Evolutionary conservation across 2,113 vertebrate species (phyloP), one percentile per base, ranked within the genome.

Genomic region (Nanger granti): DNA sequence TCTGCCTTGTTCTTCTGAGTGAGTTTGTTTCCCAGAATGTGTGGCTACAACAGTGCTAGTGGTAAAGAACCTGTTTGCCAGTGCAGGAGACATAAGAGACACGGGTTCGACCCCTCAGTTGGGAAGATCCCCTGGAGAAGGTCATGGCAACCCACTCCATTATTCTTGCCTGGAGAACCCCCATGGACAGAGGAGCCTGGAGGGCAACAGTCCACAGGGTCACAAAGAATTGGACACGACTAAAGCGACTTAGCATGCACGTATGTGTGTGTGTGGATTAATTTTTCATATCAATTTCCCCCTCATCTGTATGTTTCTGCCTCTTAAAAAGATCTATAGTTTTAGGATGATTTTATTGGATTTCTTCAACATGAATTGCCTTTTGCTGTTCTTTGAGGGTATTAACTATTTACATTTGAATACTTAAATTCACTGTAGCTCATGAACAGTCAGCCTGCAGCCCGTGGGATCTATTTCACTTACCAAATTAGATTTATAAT

Each of bases 401-500:
- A 37, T 59, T 95, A 80, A 73, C 92, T 55, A 80, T 54, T 49
- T 79, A 87, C 64, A 66, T 91, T 94, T 95, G 90, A 87, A 55
- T 84, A 62, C 44, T 89, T 91, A 87, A 91, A 41, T 95, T 96
- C n/a, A 1, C 37, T 20, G 5, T 2, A n/a, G 54, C 87, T 95
- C 47, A 4, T 1, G 15, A 84, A 28, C 44, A 60, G 57, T 41
- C 90, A 94, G 95, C 55, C 28, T 9, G 3, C 57, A 59, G 52
- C 93, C 90, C 92, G 2, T 13, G 86, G 97, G 94, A 84, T 49
- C 93, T 66, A 83, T 85, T 93, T 96, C 82, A 52, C 31, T 94
- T 62, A 91, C 59, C 24, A 92, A 97, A 87, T 95, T 92, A 89
- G 73, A 93, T 94, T 94, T 96, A 93, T 86, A 97, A 91, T 79